These are phyloP conservation scores for Melanotaenia trifasciata DNA, from an alignment of 2,797 vertebrate species.

Conservation along the genomic window DNA sequence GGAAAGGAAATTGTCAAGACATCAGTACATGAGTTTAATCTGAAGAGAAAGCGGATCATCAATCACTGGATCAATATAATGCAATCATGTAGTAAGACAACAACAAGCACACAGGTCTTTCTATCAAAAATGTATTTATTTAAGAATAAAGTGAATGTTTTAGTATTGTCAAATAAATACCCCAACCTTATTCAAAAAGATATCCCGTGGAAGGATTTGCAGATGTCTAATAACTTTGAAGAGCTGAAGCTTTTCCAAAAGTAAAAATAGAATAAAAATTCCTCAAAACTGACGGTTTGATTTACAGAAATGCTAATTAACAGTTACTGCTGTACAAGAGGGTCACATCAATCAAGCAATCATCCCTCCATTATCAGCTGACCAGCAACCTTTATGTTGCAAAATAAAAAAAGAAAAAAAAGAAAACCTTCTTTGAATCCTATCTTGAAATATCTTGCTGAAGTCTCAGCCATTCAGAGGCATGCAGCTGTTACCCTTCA, in stretches of 20 bases:
- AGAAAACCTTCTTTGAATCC: too few species aligned
- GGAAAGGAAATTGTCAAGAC: not conserved
- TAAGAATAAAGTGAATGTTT: not conserved
- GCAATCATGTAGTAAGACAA: not conserved
- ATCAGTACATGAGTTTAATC: not conserved
- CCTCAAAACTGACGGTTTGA: not conserved
- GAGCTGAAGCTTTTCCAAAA: not conserved
- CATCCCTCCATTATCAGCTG: not conserved
- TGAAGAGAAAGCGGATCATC: not conserved
- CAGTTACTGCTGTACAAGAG: too few species aligned
- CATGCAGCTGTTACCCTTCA: constrained; percentile 10
- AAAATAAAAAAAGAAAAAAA: not conserved
- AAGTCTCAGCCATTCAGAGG: constrained; percentile 1
- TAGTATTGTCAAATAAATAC: not conserved
- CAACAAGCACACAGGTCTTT: not conserved
- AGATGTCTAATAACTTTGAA: not conserved
- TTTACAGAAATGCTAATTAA: not conserved
- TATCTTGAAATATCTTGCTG: not conserved
- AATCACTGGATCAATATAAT: too few species aligned
- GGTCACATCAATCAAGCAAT: not conserved
- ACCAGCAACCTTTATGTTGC: not conserved
- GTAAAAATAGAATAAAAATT: not conserved
- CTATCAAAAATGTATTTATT: not conserved
- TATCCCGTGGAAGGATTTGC: not conserved
- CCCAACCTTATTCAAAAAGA: not conserved